Evolutionary conservation across 2,797 vertebrate genomes (phyloP).

Genomic region (Steatocranus sp.): DNA sequence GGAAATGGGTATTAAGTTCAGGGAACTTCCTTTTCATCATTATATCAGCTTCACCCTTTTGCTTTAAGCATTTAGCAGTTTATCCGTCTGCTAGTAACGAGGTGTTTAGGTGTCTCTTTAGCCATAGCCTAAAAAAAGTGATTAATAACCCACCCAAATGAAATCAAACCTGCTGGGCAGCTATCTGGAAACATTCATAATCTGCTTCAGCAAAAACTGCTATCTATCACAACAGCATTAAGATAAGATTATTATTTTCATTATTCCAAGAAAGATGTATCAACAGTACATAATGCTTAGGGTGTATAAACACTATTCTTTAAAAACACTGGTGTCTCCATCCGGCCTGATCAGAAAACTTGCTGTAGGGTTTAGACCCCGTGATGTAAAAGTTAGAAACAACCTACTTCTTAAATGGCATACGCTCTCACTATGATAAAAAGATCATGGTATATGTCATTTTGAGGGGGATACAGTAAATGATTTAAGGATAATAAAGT

Average conservation of each 20-base stretch:
- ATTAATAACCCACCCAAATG: not conserved
- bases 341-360: not conserved
- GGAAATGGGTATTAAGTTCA: conserved; percentile 18
- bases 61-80: not conserved
- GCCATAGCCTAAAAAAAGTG: not conserved
- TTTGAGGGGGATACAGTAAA: rapidly evolving
- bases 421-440: rapidly evolving
- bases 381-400: not conserved
- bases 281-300: not conserved
- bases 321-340: not conserved
- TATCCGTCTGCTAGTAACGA: not conserved
- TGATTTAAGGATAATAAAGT: not conserved
- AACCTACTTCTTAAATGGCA: not conserved
- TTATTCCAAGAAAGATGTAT: not conserved
- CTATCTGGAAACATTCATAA: not conserved
- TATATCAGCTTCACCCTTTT: not conserved
- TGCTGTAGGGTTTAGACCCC: no score
- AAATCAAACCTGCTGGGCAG: not conserved
- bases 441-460: no score
- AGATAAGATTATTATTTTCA: not conserved
- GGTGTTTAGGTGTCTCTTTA: not conserved
- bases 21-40: not conserved
- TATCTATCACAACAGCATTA: not conserved
- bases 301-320: not conserved
- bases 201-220: not conserved